Conservation (phyloP, 2,797 vertebrate genomes). For the Pseudomugil tenellus region DNA sequence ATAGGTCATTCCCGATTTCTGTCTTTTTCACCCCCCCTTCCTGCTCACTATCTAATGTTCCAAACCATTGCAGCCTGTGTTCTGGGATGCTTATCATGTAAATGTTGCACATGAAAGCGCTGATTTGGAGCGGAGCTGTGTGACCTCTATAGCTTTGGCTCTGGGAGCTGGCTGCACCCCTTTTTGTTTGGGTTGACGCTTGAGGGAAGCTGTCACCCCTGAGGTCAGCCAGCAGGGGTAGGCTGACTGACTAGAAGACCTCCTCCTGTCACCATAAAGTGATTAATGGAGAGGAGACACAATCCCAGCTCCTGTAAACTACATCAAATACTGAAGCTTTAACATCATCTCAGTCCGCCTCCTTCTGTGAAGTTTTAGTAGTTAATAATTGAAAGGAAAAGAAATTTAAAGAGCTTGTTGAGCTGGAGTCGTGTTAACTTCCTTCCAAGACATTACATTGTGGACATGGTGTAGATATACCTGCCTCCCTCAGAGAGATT, state of each 20-base stretch:
- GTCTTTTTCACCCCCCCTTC: constrained; percentile 3
- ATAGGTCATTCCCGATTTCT: constrained; percentile 51
- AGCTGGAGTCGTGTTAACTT: constrained; percentile 35
- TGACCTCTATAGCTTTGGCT: constrained; percentile 54
- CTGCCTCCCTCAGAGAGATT: constrained; percentile 40
- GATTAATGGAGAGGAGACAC: constrained; percentile 79
- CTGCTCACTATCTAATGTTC: constrained; percentile 8
- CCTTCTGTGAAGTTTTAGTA: constrained; percentile 20
- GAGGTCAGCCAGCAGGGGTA: constrained; percentile 62
- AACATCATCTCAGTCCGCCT: constrained; percentile 29
- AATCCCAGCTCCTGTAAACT: constrained; percentile 70
- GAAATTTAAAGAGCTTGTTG: constrained; percentile 48
- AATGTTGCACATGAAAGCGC: constrained; percentile 67
- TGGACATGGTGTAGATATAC: constrained; percentile 61
- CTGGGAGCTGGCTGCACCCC: constrained; percentile 63
- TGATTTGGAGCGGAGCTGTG: constrained; percentile 51
- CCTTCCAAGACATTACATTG: constrained; percentile 53
- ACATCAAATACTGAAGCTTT: constrained; percentile 44
- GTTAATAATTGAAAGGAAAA: constrained; percentile 42
- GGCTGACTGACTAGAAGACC: constrained; percentile 60
- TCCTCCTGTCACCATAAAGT: constrained; percentile 74
- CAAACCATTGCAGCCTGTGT: constrained; percentile 46
- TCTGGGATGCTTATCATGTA: constrained; percentile 55
- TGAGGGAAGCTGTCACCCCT: constrained; percentile 67
- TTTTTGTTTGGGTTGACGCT: constrained; percentile 73